phyloP scores from a whole-genome alignment of 2,888 invertebrate genomes.

The Didymodactylos carnosus region DNA sequence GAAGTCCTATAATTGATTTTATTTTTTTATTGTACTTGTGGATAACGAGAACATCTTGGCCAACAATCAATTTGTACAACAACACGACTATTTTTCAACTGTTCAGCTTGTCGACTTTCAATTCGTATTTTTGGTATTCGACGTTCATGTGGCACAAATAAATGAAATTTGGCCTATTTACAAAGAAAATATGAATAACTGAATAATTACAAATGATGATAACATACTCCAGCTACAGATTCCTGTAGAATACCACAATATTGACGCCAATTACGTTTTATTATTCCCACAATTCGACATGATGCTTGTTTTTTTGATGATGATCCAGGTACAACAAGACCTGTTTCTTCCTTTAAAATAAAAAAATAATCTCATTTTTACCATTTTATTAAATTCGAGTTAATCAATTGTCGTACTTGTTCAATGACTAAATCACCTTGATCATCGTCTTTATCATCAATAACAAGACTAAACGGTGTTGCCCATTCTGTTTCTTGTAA shows the following conservation, averaged over 20 bases:
- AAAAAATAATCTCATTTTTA: neutral
- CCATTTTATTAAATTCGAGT: too few species aligned
- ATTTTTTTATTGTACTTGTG: constrained; percentile 37
- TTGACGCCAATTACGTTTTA: constrained; percentile 83
- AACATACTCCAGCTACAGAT: neutral
- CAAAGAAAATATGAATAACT: constrained; percentile 41
- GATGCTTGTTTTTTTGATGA: constrained; percentile 38
- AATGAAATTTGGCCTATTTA: constrained; percentile 37
- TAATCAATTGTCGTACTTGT: constrained; percentile 23
- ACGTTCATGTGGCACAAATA: constrained; percentile 81
- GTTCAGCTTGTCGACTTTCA: constrained; percentile 68
- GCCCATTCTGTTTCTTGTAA: constrained; percentile 73
- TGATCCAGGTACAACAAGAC: constrained; percentile 21
- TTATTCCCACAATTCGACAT: constrained; percentile 71
- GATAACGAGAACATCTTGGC: constrained; percentile 77
- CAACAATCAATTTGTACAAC: constrained; percentile 88
- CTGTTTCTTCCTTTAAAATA: neutral
- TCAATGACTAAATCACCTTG: constrained; percentile 29
- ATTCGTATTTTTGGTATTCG: constrained; percentile 81
- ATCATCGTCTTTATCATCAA: constrained; percentile 36
- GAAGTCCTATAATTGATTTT: neutral
- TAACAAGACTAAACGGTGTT: constrained; percentile 51
- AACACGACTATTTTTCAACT: constrained; percentile 58
- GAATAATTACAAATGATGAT: neutral
- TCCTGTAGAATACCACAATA: constrained; percentile 84